Evolutionary conservation across 2,113 vertebrate genomes (phyloP).

Genomic region (Hydropotes inermis): DNA sequence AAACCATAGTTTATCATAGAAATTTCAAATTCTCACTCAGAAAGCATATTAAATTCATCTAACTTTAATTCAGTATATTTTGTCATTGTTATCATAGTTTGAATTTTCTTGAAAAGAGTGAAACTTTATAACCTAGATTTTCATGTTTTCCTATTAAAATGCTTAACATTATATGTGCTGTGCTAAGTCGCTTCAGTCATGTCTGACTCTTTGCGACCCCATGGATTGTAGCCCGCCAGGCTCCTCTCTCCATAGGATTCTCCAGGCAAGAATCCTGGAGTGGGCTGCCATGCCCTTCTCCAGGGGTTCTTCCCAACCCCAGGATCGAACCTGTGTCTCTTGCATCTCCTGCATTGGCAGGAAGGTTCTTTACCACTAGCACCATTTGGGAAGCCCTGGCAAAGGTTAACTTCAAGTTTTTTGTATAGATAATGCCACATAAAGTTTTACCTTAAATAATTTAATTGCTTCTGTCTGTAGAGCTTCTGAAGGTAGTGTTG

Average conservation of each 20-base stretch:
- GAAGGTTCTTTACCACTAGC: neutral
- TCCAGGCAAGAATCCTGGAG: neutral
- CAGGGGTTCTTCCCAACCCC: neutral
- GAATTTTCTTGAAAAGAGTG: neutral
- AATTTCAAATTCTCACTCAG: neutral
- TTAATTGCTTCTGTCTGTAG: constrained; percentile 98
- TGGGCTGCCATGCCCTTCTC: neutral
- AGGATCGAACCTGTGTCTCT: neutral
- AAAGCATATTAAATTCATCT: neutral
- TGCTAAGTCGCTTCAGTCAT: neutral
- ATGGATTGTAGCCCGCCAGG: neutral
- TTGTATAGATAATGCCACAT: neutral
- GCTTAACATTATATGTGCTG: neutral
- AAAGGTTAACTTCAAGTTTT: too few species aligned
- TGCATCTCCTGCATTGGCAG: neutral
- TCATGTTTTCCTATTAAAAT: neutral
- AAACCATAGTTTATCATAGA: neutral
- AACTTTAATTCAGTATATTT: constrained; percentile 23
- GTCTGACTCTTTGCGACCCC: neutral
- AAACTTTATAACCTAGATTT: neutral
- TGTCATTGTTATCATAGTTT: neutral
- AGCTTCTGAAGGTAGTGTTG: constrained; percentile 95
- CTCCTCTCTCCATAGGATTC: neutral
- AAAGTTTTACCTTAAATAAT: constrained; percentile 92
- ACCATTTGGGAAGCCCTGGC: neutral